A percentile compares a stretch with the other conserved stretches of the same genome.
Conservation (phyloP, 2,797 vertebrate species). For the Sardinella longiceps region DNA sequence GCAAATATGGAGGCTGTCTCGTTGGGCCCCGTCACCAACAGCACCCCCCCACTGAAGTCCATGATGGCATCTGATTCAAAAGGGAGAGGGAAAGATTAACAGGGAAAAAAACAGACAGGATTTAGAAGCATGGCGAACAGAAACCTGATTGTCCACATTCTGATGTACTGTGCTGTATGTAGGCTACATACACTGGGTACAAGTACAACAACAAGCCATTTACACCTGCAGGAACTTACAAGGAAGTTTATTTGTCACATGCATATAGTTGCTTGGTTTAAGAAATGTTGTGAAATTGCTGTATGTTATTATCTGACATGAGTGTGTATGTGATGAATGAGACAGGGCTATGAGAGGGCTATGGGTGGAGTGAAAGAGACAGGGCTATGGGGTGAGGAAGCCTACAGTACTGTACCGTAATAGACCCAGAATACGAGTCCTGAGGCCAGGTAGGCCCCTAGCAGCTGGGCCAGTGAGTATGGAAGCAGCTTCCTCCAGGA, state of each 20-base stretch:
- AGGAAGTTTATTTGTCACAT: no score
- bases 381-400: not conserved
- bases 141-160: not conserved
- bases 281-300: no score
- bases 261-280: no score
- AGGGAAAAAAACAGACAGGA: not conserved
- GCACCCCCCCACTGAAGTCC: slow-evolving; percentile 74
- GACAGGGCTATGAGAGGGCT: no score
- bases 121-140: not conserved
- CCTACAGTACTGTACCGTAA: slow-evolving; percentile 86
- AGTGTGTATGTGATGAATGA: no score
- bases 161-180: no score
- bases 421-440: slow-evolving; percentile 79
- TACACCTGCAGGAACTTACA: no score
- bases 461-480: slow-evolving; percentile 72
- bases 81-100: not conserved
- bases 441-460: slow-evolving; percentile 77
- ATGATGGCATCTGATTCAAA: slow-evolving; percentile 78
- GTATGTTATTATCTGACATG: no score
- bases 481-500: slow-evolving; percentile 80
- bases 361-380: not conserved
- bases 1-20: slow-evolving; percentile 88
- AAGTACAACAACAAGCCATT: no score
- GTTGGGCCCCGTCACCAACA: slow-evolving; percentile 73
- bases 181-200: no score